Evolutionary conservation across 1,140 invertebrate genomes (phyloP), one percentile per base, ranked within the genome.

Genomic region (Drosophila albomicans): DNA sequence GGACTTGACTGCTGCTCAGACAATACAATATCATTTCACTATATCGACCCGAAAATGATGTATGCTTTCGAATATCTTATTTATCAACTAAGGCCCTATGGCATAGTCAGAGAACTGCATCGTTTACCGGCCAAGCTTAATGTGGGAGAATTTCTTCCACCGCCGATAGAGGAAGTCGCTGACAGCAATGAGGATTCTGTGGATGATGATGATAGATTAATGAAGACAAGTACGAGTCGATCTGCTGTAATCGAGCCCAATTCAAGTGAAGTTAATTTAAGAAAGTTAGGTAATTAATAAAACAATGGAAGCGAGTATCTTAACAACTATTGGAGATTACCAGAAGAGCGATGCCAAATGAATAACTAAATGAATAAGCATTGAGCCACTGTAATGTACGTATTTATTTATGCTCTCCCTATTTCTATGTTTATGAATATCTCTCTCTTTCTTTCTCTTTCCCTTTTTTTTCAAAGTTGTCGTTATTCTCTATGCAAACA

Each of bases 1-100:
- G 98, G 98, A 0, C 94, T 98, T 63, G 95, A 98, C 75, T 99
- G 98, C 91, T 99, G 98, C 93, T 99, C 98, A n/a, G 98, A 99
- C 91, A 97, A 96, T 91, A 98, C 98, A 0, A 95, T 99, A 41
- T 98, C 98, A 0, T 99, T 99, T 93, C 98, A 99, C 92, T 99
- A 99, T 90, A 96, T 99, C 2, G 95, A 95, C 8, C 97, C 98
- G 0, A 96, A 98, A 84, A 95, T 96, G 93, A 98, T 99, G 97
- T 99, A 99, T 92, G 97, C 98, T 1, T 92, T 99, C 20, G 98
- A 99, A 79, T 99, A 99, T 93, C 93, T 99, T 35, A 96, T 99
- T 78, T 99, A 99, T 92, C 98, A 99, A 92, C 93, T 99, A 49
- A 94, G 97, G 65, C 98, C 98, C 0, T 99, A 97, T 91, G 98